A percentile compares a stretch with the other conserved stretches of the same genome.
These are phyloP conservation scores for Sparidentex hasta DNA, from an alignment of 2,797 vertebrate genomes.

Conservation along the genomic window DNA sequence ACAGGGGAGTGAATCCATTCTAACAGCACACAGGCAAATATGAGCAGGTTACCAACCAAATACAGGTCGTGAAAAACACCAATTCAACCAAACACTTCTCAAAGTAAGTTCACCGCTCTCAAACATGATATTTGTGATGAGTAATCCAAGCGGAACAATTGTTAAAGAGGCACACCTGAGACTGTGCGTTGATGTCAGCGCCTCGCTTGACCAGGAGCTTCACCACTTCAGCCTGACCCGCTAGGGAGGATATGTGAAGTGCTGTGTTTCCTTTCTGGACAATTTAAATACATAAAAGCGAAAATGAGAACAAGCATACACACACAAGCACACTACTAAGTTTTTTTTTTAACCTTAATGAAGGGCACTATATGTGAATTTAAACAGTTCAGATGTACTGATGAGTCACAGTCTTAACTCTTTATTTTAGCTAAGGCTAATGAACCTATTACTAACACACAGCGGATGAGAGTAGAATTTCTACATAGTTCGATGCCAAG, in stretches of 20 bases:
- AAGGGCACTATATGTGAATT: not conserved
- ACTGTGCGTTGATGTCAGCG: constrained; percentile 96
- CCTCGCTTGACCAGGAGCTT: constrained; percentile 94
- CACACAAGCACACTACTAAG: too few relatives aligned
- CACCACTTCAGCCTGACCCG: constrained; percentile 95
- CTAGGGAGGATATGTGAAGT: constrained; percentile 96
- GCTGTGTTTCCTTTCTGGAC: constrained; percentile 97
- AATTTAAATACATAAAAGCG: not conserved
- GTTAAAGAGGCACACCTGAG: constrained; percentile 87
- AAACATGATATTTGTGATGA: not conserved
- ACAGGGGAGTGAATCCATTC: constrained; percentile 99
- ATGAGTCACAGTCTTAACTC: not conserved
- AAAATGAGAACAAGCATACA: not conserved
- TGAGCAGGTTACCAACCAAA: not conserved
- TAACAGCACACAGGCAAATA: constrained; percentile 62
- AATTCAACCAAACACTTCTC: not conserved
- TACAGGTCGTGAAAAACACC: not conserved
- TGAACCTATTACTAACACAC: too few relatives aligned
- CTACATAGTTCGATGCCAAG: too few relatives aligned
- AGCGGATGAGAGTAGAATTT: too few relatives aligned
- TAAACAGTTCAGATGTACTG: too few relatives aligned
- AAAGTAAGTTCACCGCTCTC: not conserved
- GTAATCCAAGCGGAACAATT: not conserved
- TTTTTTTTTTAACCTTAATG: not conserved
- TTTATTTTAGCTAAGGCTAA: too few relatives aligned